Base-by-base conservation (phyloP, 2,113 vertebrate species). In the Tupaia chinensis region DNA sequence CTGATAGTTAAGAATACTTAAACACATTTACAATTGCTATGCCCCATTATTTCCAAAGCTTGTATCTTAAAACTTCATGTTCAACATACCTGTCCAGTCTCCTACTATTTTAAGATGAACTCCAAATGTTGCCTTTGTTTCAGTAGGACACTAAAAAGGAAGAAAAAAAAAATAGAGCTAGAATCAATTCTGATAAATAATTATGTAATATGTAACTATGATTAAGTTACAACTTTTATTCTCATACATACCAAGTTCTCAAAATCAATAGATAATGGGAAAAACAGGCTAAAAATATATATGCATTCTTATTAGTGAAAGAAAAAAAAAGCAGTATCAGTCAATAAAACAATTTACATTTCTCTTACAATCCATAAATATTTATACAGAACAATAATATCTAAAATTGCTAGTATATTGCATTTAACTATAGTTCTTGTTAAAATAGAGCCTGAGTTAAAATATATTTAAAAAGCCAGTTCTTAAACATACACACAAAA, bases 71-170 rank as follows among this genome's bases (percentile, higher is more conserved):
- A 96, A 85, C 9, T 53, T 32, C 94, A 63, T 44, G 89, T 97
- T 96, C 94, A 84, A 99, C 99, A 97, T 99, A 99, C 99, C 99
- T 98, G 99, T 99, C 99, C 99, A 99, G 98, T 99, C 99, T 98
- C 99, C 99, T 93, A 99, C 98, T 83, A 99, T 98, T 98, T 99
- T 99, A 95, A 99, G 98, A 98, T 99, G 99, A 96, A 99, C 98
- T 65, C 99, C 99, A 98, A 99, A 99, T 79, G 99, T 99, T 98
- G 99, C 98, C 98, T 99, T 99, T 95, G 98, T 99, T 98, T 99
- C 98, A 96, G 99, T 99, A 96, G 99, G 99, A 97, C 99, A 99
- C 99, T 99, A 98, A 95, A 98, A 99, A 98, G 98, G 92, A 70
- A 32, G 16, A 97, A 97, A 60, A 84, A 94, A 94, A 17, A 92